Base-by-base conservation (phyloP, 2,797 vertebrate genomes). In the Parauchenoglanis ngamensis region DNA sequence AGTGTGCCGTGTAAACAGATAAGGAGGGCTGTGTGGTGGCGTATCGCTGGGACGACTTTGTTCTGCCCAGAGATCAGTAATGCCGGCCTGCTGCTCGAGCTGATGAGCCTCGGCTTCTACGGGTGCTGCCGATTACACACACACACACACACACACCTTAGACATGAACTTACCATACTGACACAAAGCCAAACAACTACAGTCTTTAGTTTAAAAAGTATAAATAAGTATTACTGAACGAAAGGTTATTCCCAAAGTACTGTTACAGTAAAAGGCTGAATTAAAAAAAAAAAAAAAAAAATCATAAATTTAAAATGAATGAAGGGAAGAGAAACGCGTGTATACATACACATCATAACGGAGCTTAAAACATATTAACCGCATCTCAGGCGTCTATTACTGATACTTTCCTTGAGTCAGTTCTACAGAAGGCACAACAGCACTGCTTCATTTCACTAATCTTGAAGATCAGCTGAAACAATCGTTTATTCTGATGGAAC, bases 1-100 rank as follows among this genome's bases (percentile, higher is more conserved):
- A 94, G 93, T 94, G 94, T 92, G 90, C 95, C 94, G 92, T 92
- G 85, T 95, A 96, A 96, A 95, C 95, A 95, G 95, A 96, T 96
- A 96, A 96, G 94, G 89, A 76, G 86, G 86, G 13, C 90, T 87
- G 91, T 89, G 91, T 70, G 85, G 88, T 89, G 70, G 88, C 91
- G 90, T 92, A 93, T 93, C 90, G 91, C 86, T 91, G 86, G 90
- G 91, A 91, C 90, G 81, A 79, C 94, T 95, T 95, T 95, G 93
- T 95, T 94, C 94, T 93, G 76, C n/a, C 68, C 63, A 87, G 85
- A 92, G 92, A 93, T 93, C 92, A 90, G 94, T 90, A 91, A 93
- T 90, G 88, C 87, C n/a, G 88, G 88, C 76, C 91, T 90, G 89
- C 91, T 91, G 91, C 89, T 91, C 79, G 79, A 73, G 75, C 89